Evolutionary conservation across 2,888 invertebrate genomes (phyloP).

Genomic region (Brachyopa scutellaris): DNA sequence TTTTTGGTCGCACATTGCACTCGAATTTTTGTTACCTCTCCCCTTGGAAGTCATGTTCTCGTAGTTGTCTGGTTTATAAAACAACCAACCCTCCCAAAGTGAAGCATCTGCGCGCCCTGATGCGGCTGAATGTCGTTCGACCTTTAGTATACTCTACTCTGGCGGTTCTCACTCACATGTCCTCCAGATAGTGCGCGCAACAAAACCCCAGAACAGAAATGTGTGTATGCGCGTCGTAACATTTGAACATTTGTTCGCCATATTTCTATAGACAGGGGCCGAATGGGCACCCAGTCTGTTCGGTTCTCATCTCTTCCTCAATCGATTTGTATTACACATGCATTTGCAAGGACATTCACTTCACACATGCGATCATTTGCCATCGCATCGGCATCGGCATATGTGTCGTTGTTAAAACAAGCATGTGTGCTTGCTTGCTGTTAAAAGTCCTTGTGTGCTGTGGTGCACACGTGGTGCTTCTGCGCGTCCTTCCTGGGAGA

Average conservation of each 20-base stretch:
- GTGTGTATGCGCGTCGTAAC: slow-evolving; percentile 45
- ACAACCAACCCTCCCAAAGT: slow-evolving; percentile 56
- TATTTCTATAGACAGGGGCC: slow-evolving; percentile 66
- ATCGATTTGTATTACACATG: slow-evolving; percentile 32
- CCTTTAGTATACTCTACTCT: too few species aligned
- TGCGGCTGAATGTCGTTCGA: slow-evolving; percentile 65
- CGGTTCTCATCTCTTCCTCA: slow-evolving; percentile 54
- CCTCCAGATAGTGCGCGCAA: slow-evolving; percentile 52
- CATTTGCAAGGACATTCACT: slow-evolving; percentile 67
- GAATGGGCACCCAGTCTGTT: slow-evolving; percentile 56
- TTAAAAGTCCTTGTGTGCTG: slow-evolving; percentile 52
- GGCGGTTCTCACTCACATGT: slow-evolving; percentile 60
- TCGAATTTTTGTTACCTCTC: slow-evolving; percentile 35
- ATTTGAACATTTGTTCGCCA: slow-evolving; percentile 68
- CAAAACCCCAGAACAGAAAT: slow-evolving; percentile 32
- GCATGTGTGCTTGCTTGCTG: slow-evolving; percentile 54
- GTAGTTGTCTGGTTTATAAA: slow-evolving; percentile 15
- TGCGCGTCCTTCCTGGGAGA: slow-evolving; percentile 61
- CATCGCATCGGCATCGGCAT: slow-evolving; percentile 65
- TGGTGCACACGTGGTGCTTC: slow-evolving; percentile 69
- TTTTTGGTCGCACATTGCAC: slow-evolving; percentile 63
- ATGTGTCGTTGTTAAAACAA: slow-evolving; percentile 57
- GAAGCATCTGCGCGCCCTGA: slow-evolving; percentile 69
- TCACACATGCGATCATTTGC: slow-evolving; percentile 71
- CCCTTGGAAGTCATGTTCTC: slow-evolving; percentile 47